Conservation (phyloP, 2,888 invertebrate species). For the Xestia sexstrigata region DNA sequence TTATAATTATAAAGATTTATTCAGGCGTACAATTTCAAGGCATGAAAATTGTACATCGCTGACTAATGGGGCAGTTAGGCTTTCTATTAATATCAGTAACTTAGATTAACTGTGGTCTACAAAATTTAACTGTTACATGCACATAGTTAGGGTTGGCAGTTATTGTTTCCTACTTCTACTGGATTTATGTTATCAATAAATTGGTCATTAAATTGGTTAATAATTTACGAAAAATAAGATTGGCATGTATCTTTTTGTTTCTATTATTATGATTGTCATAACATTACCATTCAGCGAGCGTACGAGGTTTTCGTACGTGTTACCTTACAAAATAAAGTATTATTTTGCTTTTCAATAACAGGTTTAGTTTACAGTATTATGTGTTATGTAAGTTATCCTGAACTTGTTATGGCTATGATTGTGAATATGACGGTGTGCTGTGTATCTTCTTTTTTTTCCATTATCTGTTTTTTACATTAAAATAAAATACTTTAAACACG, state of each 20-base stretch:
- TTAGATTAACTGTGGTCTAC: slow-evolving; percentile 55
- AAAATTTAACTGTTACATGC: slow-evolving; percentile 51
- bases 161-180: not conserved
- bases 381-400: not conserved
- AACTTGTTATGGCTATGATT: not conserved
- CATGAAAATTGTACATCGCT: slow-evolving; percentile 54
- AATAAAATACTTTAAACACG: not conserved
- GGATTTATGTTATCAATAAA: not conserved
- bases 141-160: slow-evolving; percentile 47
- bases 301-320: too few species aligned
- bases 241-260: not conserved
- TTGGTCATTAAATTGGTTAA: not conserved
- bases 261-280: too few species aligned
- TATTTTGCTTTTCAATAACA: not conserved
- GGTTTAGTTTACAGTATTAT: not conserved
- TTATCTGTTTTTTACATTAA: not conserved
- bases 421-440: not conserved
- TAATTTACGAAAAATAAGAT: not conserved
- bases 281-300: too few species aligned
- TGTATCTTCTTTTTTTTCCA: not conserved
- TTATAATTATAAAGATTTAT: slow-evolving; percentile 53
- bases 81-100: slow-evolving; percentile 66
- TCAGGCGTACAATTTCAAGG: slow-evolving; percentile 56
- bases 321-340: not conserved
- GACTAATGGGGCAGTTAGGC: slow-evolving; percentile 51